phyloP scores from a whole-genome alignment of 1,140 invertebrate genomes.

The Drosophila asahinai region DNA sequence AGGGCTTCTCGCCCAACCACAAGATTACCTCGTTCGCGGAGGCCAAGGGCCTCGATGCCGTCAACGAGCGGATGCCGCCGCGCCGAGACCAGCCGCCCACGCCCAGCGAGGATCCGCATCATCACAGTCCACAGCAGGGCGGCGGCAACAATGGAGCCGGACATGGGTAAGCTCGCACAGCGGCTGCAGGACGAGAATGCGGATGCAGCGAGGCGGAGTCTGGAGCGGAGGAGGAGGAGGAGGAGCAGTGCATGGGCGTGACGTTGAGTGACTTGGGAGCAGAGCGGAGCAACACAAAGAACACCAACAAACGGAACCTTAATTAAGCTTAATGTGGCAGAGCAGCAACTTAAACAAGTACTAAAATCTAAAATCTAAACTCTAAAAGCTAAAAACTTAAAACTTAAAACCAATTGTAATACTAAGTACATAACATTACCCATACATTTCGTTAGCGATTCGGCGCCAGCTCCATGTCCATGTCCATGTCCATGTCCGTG shows the following conservation, averaged over 20 bases:
- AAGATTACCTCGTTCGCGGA: slow-evolving; percentile 99
- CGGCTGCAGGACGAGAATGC: slow-evolving; percentile 12
- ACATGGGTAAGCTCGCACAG: slow-evolving; percentile 65
- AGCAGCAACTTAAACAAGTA: slow-evolving; percentile 51
- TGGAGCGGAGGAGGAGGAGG: slow-evolving; percentile 4
- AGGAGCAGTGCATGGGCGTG: slow-evolving; percentile 7
- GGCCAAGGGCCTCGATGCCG: slow-evolving; percentile 99
- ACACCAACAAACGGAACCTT: slow-evolving; percentile 47
- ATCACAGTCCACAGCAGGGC: slow-evolving; percentile 53
- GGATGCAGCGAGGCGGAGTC: slow-evolving; percentile 5
- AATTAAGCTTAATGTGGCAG: slow-evolving; percentile 59
- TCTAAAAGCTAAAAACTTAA: not conserved
- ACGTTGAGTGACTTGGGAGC: slow-evolving; percentile 8
- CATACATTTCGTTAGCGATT: slow-evolving; percentile 30
- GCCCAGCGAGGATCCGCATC: slow-evolving; percentile 82
- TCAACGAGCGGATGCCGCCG: slow-evolving; percentile 99
- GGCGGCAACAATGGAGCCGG: slow-evolving; percentile 71
- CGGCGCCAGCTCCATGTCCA: slow-evolving; percentile 25
- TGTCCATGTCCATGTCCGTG: slow-evolving; percentile 8
- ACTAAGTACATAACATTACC: slow-evolving; percentile 32
- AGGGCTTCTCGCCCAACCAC: slow-evolving; percentile 99
- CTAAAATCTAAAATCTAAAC: slow-evolving; percentile 8
- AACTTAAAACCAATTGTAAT: slow-evolving; percentile 41
- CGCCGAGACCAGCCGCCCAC: slow-evolving; percentile 90
- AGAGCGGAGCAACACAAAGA: slow-evolving; percentile 40